Evolutionary conservation across 2,113 vertebrate genomes (phyloP).

Genomic region (Damaliscus lunatus): DNA sequence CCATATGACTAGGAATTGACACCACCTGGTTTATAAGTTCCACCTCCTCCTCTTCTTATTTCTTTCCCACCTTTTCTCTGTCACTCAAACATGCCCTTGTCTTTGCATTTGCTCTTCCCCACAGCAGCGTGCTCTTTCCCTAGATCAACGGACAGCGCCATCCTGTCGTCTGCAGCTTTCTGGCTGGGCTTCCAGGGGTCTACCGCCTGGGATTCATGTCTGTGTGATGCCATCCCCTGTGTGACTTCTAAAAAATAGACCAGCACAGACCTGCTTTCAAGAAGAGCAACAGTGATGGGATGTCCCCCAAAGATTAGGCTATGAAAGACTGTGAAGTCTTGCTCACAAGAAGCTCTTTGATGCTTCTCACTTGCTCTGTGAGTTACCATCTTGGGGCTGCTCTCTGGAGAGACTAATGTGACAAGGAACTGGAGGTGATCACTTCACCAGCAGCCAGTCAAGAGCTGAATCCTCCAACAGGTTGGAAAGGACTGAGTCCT

Average conservation of each 20-base stretch:
- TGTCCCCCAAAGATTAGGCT: not conserved
- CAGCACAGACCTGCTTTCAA: not conserved
- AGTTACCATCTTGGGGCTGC: not conserved
- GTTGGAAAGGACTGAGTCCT: not conserved
- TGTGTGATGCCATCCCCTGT: not conserved
- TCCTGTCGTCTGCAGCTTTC: not conserved
- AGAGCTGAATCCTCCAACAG: not conserved
- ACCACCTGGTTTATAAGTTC: not conserved
- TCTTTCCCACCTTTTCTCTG: not conserved
- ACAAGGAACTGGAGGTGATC: not conserved
- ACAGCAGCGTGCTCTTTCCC: not conserved
- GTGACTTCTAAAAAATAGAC: not conserved
- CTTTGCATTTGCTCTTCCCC: not conserved
- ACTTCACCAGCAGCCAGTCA: not conserved
- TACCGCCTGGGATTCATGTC: not conserved
- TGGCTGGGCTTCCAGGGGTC: not conserved
- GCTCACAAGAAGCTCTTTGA: not conserved
- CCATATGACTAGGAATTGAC: not conserved
- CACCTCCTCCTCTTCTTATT: not conserved
- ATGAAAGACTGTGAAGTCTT: not conserved
- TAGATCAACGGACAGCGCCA: rapidly evolving
- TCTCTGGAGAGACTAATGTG: not conserved
- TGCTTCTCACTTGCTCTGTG: not conserved
- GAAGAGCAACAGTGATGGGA: not conserved
- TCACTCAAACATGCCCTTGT: not conserved